A percentile compares a stretch with the other conserved stretches of the same genome.
Conservation (phyloP, 2,113 vertebrate species). For the Oxyruncus cristatus region DNA sequence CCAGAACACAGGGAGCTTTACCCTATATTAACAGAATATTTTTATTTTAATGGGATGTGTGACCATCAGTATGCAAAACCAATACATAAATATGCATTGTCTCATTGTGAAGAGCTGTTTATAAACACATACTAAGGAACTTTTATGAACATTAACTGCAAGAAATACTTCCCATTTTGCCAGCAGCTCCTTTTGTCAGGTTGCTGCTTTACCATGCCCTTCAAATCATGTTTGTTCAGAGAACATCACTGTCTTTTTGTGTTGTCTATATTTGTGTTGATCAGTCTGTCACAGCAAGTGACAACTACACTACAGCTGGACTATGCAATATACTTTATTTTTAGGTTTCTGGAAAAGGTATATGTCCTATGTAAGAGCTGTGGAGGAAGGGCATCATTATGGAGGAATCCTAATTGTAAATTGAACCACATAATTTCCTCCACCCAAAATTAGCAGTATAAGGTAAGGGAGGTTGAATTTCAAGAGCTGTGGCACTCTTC, state of each 20-base stretch:
- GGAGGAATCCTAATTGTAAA: slow-evolving; percentile 34
- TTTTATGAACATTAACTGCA: background rate
- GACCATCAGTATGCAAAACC: background rate
- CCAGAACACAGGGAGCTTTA: background rate
- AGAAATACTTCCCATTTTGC: background rate
- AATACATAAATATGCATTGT: background rate
- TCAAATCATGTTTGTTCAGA: slow-evolving; percentile 22
- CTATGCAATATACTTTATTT: slow-evolving; percentile 33
- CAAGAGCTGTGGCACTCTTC: background rate
- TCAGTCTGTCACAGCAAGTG: slow-evolving; percentile 1
- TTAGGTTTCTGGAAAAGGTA: slow-evolving; percentile 30
- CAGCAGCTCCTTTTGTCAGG: background rate
- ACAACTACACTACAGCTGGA: background rate
- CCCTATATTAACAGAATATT: background rate
- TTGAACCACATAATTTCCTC: slow-evolving; percentile 4
- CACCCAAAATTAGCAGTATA: background rate
- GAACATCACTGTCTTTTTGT: background rate
- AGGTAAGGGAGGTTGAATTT: slow-evolving; percentile 4
- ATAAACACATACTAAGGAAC: background rate
- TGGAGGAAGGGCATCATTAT: slow-evolving; percentile 8
- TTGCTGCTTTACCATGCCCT: slow-evolving; percentile 3
- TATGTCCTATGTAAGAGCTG: background rate
- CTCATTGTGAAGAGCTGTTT: background rate
- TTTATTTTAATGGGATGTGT: background rate
- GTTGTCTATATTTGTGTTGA: slow-evolving; percentile 18